These are phyloP conservation scores for Mycteria americana DNA, from an alignment of 2,797 vertebrate genomes.

Conservation along the genomic window DNA sequence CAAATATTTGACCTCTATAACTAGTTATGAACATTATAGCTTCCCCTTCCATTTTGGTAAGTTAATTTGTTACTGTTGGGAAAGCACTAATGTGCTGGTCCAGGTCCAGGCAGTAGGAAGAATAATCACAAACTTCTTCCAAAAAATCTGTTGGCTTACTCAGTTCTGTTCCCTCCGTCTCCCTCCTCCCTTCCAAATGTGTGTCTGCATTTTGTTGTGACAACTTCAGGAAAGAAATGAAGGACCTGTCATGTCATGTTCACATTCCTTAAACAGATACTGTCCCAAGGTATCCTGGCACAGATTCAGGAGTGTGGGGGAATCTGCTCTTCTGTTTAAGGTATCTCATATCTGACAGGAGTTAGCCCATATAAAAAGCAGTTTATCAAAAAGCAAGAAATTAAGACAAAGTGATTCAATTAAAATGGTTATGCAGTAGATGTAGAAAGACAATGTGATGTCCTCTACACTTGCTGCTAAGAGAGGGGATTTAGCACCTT, in stretches of 20 bases:
- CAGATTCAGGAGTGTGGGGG: not conserved
- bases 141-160: not conserved
- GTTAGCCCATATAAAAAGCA: not conserved
- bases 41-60: not conserved
- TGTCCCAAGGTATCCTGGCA: not conserved
- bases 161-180: not conserved
- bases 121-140: not conserved
- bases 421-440: not conserved
- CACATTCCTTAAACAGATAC: not conserved
- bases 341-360: not conserved
- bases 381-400: not conserved
- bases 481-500: not conserved
- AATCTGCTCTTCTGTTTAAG: not conserved
- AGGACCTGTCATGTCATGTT: not conserved
- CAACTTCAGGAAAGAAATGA: not conserved
- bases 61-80: not conserved
- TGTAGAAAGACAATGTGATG: not conserved
- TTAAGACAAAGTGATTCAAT: not conserved
- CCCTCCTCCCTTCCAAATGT: not conserved
- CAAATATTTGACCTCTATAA: not conserved
- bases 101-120: not conserved
- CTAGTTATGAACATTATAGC: not conserved
- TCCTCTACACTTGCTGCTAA: not conserved
- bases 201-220: not conserved
- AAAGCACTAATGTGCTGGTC: not conserved